phyloP scores from a whole-genome alignment of 1,140 invertebrate genomes.

The Mactra quadrangularis region DNA sequence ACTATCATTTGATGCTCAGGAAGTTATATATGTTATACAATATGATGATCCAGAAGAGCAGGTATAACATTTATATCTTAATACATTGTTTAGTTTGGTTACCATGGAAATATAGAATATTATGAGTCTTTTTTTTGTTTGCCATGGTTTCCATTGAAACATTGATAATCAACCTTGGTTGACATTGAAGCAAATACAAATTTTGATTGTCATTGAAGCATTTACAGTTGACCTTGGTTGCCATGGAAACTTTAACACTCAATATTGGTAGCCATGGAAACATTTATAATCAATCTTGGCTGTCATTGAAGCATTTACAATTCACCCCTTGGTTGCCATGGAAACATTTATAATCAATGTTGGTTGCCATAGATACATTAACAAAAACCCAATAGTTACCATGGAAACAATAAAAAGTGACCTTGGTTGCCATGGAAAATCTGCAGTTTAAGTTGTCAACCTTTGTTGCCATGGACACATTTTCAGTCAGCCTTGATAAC shows the following conservation, averaged over 20 bases:
- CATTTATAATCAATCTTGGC: background rate
- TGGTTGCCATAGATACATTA: background rate
- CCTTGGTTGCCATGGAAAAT: background rate
- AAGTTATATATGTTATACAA: slow-evolving; percentile 47
- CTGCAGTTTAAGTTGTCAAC: too few species aligned
- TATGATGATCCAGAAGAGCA: slow-evolving; percentile 62
- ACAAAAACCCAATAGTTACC: background rate
- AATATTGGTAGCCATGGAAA: background rate
- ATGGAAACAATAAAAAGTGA: background rate
- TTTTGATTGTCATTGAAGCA: background rate
- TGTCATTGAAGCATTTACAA: background rate
- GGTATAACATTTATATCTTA: slow-evolving; percentile 15
- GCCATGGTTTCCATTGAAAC: background rate
- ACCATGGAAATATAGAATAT: background rate
- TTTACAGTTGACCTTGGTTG: background rate
- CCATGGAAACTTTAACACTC: background rate
- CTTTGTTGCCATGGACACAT: background rate
- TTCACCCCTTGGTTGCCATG: background rate
- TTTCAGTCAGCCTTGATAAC: too few species aligned
- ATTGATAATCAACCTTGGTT: background rate
- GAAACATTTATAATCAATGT: background rate
- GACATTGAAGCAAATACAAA: background rate
- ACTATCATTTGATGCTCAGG: slow-evolving; percentile 39
- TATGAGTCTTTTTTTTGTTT: too few species aligned
- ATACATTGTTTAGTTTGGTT: background rate